Evolutionary conservation across 2,113 vertebrate genomes (phyloP), one percentile per base, ranked within the genome.

Genomic region (Amphiprion percula): DNA sequence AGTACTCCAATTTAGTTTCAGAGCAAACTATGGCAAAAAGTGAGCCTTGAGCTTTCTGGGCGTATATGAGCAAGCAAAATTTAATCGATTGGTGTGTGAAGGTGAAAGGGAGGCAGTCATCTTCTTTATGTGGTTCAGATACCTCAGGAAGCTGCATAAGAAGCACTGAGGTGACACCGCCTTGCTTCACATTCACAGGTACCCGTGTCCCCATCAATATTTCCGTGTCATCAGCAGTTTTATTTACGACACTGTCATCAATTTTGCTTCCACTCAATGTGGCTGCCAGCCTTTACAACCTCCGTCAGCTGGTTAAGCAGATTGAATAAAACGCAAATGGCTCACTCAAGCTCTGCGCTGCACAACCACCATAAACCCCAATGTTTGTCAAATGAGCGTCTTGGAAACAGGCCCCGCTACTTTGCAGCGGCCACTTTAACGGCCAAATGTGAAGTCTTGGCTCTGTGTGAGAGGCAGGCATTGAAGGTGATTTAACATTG

Each of bases 401-500:
- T 80, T 68, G 75, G 84, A 86, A 61, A 62, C 66, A 24, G 30
- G 30, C 73, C 47, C 30, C 52, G 4, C 30, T 1, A 30, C 39
- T 74, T 44, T 28, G 10, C 54, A n/a, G 67, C 2, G 12, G 72
- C 60, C 47, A 44, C 74, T 78, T 84, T 82, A 65, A 71, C 15
- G 10, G 68, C 53, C 14, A 19, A 76, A 41, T 19, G 26, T 8
- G 26, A 70, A 63, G 50, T 65, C 56, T 59, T 44, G 62, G 83
- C 71, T 83, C 58, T 2, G 67, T 23, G 19, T n/a, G 64, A 86
- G 83, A 70, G 28, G 62, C 60, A 50, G 76, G 73, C 21, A 47
- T 65, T 15, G 74, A 83, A 69, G 88, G 89, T 83, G 76, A 89
- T 94, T 92, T 88, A 91, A 58, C 87, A 85, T 91, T 19, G 55